phyloP scores from a whole-genome alignment of 2,797 vertebrate species.

The Bradypus variegatus region DNA sequence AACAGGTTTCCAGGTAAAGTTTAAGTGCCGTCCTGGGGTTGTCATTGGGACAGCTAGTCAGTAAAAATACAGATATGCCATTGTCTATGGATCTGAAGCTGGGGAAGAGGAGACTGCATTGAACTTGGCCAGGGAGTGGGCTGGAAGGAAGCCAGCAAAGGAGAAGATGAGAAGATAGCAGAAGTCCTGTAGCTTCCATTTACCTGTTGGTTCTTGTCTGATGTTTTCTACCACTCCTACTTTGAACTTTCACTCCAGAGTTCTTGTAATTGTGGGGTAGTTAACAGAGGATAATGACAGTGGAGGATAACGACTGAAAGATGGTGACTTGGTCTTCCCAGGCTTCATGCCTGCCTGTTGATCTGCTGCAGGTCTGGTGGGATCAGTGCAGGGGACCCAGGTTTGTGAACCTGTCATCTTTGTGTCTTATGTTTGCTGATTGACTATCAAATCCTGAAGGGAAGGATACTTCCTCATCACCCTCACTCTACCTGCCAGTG shows the following conservation, averaged over 20 bases:
- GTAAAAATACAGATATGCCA: not conserved
- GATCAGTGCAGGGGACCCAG: fast-evolving
- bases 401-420: not conserved
- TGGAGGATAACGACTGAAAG: not conserved
- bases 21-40: not conserved
- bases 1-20: too few relatives aligned
- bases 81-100: not conserved
- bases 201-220: not conserved
- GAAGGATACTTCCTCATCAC: not conserved
- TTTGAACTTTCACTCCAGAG: not conserved
- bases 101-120: not conserved
- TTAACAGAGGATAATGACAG: not conserved
- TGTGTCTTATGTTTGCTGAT: not conserved
- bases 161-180: not conserved
- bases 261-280: not conserved
- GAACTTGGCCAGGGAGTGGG: not conserved
- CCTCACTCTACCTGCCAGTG: fast-evolving
- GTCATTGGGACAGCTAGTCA: not conserved
- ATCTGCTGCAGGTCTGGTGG: not conserved
- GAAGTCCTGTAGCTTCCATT: too few relatives aligned
- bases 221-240: not conserved
- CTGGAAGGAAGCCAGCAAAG: not conserved
- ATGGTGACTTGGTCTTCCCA: too few relatives aligned
- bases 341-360: not conserved
- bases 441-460: not conserved